Base-by-base conservation (phyloP, 2,888 invertebrate genomes). In the Melinaea marsaeus region DNA sequence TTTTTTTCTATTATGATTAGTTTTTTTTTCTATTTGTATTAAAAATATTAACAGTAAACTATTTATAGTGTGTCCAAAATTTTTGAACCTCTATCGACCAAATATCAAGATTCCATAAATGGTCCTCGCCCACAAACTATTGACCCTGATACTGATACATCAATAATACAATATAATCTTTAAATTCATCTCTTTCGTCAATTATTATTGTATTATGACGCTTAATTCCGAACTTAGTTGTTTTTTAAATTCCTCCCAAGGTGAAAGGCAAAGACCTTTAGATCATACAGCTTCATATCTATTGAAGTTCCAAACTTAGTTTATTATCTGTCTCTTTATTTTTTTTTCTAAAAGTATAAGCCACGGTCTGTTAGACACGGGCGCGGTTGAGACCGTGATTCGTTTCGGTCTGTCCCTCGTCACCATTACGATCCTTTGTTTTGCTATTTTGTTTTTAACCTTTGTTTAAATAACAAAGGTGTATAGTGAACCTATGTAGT, bases 51-150 rank as follows among this genome's bases (percentile, higher is more conserved):
- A 35, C 35, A 48, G 5, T n/a, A 35, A 33, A 34, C 42, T 34
- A 11, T 55, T 55, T 60, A 34, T 34, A 57, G 47, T 54, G 45
- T 51, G 22, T 7, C 34, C 9, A 42, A 32, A 57, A 45, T 51
- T 7, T 47, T 33, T 58, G 48, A 47, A 51, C 51, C 61, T 32
- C 57, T 22, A 45, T 54, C 13, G 37, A 58, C 57, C 61, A 61
- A 61, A 69, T 73, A 71, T 73, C 86, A 81, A 82, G 83, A 77
- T 85, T 74, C 87, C 87, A 79, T 83, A 87, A 79, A 82, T 74
- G 81, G 81, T 70, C 66, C 45, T 74, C 75, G 72, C 86, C 86
- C 85, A 86, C 86, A 78, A 71, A 65, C 63, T 46, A 56, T 58
- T 71, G 64, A 81, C 76, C 79, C 82, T 85, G 85, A 85, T 85